Percentiles rank a stretch among this genome's conserved stretches.
These are phyloP conservation scores for Dunckerocampus dactyliophorus DNA, from an alignment of 2,113 vertebrate species.

Conservation along the genomic window DNA sequence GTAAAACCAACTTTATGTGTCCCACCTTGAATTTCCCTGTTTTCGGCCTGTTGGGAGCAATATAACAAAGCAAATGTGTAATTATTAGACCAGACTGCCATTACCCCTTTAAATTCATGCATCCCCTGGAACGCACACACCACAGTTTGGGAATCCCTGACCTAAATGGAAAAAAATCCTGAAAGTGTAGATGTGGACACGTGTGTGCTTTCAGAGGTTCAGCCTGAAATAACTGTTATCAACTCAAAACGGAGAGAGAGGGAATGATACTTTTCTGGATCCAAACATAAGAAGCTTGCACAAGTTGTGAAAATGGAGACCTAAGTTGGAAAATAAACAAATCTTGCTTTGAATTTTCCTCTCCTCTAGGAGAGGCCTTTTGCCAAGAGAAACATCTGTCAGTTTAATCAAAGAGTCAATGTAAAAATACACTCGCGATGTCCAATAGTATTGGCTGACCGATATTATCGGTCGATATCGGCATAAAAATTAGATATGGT, in stretches of 20 bases:
- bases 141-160: neutral
- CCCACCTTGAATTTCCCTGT: too few species aligned
- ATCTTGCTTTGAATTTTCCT: neutral
- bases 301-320: neutral
- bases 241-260: neutral
- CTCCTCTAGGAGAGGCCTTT: neutral
- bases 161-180: neutral
- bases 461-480: too few species aligned
- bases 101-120: neutral
- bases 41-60: too few species aligned
- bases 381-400: conserved; percentile 7
- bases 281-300: neutral
- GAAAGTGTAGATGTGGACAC: neutral
- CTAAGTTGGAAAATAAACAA: neutral
- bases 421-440: neutral
- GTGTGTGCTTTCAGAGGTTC: neutral
- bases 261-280: neutral
- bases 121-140: neutral
- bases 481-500: too few species aligned
- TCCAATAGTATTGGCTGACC: too few species aligned
- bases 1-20: too few species aligned
- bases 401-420: neutral
- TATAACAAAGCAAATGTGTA: too few species aligned
- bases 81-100: too few species aligned
- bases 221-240: neutral